Evolutionary conservation across 1,140 invertebrate species (phyloP).

Genomic region (Maniola jurtina): DNA sequence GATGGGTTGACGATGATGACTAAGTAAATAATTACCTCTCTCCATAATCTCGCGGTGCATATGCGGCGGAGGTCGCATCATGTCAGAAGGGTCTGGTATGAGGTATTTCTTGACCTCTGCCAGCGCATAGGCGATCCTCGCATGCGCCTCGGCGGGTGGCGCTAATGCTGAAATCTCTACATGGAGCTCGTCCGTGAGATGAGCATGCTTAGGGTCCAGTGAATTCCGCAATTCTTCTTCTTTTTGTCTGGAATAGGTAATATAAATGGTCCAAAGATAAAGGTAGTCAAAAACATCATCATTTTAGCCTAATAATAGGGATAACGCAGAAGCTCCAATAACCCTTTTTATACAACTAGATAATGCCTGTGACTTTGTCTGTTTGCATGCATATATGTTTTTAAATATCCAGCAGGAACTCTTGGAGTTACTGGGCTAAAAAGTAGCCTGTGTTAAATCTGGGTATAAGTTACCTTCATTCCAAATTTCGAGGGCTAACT

Average conservation of each 20-base stretch:
- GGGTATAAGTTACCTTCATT: no score
- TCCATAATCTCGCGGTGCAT: conserved; percentile 51
- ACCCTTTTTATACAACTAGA: no score
- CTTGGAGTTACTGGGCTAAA: no score
- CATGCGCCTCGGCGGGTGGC: conserved; percentile 94
- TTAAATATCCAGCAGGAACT: no score
- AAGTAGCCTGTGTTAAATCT: no score
- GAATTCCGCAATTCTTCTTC: conserved; percentile 93
- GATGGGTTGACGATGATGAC: no score
- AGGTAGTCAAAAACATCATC: no score
- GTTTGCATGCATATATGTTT: no score
- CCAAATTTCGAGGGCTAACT: no score
- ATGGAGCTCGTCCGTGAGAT: conserved; percentile 95
- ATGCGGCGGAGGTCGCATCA: conserved; percentile 78
- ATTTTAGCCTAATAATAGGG: no score
- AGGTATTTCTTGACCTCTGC: conserved; percentile 85
- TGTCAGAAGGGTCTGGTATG: conserved; percentile 87
- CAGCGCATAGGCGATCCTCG: conserved; percentile 92
- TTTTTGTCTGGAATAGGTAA: conserved; percentile 79
- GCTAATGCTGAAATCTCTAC: conserved; percentile 95
- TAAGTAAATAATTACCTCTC: conserved; percentile 44
- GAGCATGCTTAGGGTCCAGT: conserved; percentile 94
- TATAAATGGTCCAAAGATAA: not conserved
- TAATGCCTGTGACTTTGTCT: no score
- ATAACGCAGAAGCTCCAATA: no score